A percentile compares a stretch with the other conserved stretches of the same genome.
Conservation (phyloP, 2,888 invertebrate species). For the Geophilus truncorum region DNA sequence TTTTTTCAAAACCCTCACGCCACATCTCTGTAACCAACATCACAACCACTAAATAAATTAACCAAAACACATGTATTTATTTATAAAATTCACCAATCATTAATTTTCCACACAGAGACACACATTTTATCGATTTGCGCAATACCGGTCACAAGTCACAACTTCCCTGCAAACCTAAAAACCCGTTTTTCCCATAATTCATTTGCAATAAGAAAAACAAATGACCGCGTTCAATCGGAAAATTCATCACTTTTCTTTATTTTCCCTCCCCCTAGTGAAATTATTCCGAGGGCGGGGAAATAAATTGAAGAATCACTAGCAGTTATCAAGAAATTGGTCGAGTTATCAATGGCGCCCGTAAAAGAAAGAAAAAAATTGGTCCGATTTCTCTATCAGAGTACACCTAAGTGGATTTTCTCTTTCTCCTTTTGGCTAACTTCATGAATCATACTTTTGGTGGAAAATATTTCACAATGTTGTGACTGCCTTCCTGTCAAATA, state of each 20-base stretch:
- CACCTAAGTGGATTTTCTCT: not conserved
- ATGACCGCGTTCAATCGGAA: not conserved
- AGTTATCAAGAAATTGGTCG: too few species aligned
- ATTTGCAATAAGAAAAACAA: not conserved
- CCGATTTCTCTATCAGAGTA: not conserved
- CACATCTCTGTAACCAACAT: too few species aligned
- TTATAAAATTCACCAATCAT: too few species aligned
- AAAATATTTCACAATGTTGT: not conserved
- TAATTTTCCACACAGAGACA: too few species aligned
- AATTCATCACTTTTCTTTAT: not conserved
- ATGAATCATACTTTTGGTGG: not conserved
- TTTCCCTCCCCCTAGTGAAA: not conserved
- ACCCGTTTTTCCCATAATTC: not conserved
- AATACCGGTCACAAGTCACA: not conserved
- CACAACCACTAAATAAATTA: too few species aligned
- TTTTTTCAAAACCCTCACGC: too few species aligned
- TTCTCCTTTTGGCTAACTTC: not conserved
- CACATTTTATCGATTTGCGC: not conserved
- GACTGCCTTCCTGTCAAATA: not conserved
- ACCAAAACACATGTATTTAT: too few species aligned
- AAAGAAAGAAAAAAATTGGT: not conserved
- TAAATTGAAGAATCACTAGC: not conserved
- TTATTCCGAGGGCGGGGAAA: not conserved
- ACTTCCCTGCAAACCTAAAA: not conserved
- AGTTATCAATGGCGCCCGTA: not conserved